Evolutionary conservation across 2,888 invertebrate species (phyloP), one percentile per base, ranked within the genome.

Genomic region (Baccha elongata): DNA sequence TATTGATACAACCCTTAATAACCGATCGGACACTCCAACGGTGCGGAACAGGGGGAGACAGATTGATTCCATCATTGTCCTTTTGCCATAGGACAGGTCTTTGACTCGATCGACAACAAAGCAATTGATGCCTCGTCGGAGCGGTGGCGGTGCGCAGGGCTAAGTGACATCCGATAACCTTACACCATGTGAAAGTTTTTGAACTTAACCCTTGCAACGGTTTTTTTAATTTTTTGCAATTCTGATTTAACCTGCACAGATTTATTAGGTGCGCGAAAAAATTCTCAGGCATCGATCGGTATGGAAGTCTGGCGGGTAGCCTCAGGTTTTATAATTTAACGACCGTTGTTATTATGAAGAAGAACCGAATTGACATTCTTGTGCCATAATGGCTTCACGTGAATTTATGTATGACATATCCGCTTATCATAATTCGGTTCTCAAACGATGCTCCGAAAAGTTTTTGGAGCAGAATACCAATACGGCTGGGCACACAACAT

Each of bases 151-250:
- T 4, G 42, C 17, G 23, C n/a, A 35, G 76, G 62, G 76, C 72
- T 65, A 55, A 48, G 68, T 83, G 83, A 78, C 78, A 83, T 67
- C 64, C 68, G 83, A 84, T 84, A 78, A 79, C 73, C 79, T 79
- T 84, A 84, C 65, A 84, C 84, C 84, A 84, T 84, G 84, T 84
- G 84, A 84, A 84, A 84, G 79, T 84, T 84, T 79, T 78, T 73
- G 78, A 83, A 83, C 83, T 64, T 64, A 81, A 78, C 72, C 83
- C 83, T 58, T 60, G 17, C 48, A 72, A 21, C 46, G 53, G 50
- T 42, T 55, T 32, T n/a, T 35, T n/a, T 55, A 71, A 62, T 19
- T 32, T 62, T 71, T 15, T 37, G 4, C 26, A 21, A 32, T 52
- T 44, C n/a, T 42, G 5, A 17, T 46, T 50, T 32, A 53, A 42